Evolutionary conservation across 2,113 vertebrate species (phyloP).

Genomic region (Poeciliopsis prolifica): DNA sequence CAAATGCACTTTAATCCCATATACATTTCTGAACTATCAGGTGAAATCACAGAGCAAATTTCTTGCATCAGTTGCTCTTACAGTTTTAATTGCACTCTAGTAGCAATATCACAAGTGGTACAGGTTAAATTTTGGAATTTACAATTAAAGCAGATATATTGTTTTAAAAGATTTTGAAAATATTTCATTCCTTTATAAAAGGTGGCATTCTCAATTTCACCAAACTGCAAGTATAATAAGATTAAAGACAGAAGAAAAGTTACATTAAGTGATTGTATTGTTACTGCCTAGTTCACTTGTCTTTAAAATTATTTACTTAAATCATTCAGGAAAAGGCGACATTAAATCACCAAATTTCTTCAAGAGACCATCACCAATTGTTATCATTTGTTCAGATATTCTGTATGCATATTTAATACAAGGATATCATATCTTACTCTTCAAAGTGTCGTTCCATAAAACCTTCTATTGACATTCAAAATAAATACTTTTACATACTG

Average conservation of each 20-base stretch:
- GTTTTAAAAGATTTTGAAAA: not conserved
- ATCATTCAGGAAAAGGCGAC: not conserved
- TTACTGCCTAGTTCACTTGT: not conserved
- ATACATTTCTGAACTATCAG: not conserved
- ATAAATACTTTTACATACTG: not conserved
- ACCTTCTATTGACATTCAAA: not conserved
- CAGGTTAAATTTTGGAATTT: not conserved
- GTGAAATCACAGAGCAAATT: conserved; percentile 5
- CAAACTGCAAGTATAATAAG: not conserved
- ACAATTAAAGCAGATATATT: not conserved
- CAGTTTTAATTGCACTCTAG: not conserved
- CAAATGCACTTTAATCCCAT: not conserved
- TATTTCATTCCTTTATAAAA: not conserved
- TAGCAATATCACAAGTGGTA: not conserved
- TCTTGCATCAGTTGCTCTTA: conserved; percentile 1
- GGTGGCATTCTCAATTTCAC: not conserved
- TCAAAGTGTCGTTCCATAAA: not conserved
- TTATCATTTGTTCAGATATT: not conserved
- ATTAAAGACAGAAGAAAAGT: not conserved
- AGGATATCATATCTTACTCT: not conserved
- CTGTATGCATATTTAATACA: not conserved
- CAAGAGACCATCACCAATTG: not conserved
- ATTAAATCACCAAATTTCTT: not conserved
- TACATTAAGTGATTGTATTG: not conserved
- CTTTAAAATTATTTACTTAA: too few relatives aligned